phyloP scores from a whole-genome alignment of 2,888 invertebrate species.

The Lycaena phlaeas region DNA sequence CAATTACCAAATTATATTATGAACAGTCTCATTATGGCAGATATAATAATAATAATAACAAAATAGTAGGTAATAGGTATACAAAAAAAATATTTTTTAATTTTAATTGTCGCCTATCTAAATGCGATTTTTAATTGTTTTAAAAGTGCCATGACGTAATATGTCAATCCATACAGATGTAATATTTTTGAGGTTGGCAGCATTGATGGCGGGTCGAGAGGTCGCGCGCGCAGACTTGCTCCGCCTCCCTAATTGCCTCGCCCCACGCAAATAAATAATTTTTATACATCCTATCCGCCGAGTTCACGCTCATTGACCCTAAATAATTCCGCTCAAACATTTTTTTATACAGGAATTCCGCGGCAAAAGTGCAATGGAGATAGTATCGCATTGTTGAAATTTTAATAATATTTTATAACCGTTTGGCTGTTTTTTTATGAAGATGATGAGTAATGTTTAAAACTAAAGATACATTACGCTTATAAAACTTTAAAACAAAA shows the following conservation, averaged over 20 bases:
- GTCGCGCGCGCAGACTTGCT: constrained; percentile 60
- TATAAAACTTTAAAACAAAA: too few species aligned
- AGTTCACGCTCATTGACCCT: constrained; percentile 56
- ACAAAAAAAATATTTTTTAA: too few species aligned
- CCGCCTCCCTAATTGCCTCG: constrained; percentile 71
- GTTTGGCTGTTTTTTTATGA: too few species aligned
- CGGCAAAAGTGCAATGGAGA: not conserved
- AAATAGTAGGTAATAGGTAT: too few species aligned
- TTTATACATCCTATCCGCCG: constrained; percentile 42
- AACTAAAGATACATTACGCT: too few species aligned
- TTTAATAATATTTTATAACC: too few species aligned
- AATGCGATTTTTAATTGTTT: too few species aligned
- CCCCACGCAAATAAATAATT: constrained; percentile 72
- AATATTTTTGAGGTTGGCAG: constrained; percentile 3
- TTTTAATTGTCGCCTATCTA: too few species aligned
- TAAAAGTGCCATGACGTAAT: not conserved
- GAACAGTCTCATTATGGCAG: too few species aligned
- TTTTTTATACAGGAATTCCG: constrained; percentile 1
- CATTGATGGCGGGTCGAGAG: constrained; percentile 35
- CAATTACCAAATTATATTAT: too few species aligned
- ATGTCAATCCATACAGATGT: not conserved
- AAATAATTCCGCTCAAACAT: constrained; percentile 2
- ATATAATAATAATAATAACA: too few species aligned
- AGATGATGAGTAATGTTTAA: too few species aligned
- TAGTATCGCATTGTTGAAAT: not conserved